phyloP scores from a whole-genome alignment of 2,888 invertebrate genomes.

The Synergus umbraculus region DNA sequence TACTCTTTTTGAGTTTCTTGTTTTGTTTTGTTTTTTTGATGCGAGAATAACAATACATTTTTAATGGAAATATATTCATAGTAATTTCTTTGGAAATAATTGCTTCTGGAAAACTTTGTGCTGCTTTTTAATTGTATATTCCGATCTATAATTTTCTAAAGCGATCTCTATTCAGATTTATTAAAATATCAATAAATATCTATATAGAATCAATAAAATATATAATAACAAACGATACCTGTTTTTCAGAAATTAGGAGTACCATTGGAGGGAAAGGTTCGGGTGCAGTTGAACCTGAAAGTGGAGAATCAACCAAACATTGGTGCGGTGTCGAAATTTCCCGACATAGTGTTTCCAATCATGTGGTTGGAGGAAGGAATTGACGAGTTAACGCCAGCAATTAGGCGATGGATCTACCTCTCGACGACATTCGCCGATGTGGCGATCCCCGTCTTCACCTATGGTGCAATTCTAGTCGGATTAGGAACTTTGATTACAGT shows the following conservation, averaged over 20 bases:
- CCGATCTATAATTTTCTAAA: too few relatives aligned
- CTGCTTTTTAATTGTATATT: too few relatives aligned
- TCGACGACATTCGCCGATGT: constrained; percentile 88
- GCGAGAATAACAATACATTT: background rate
- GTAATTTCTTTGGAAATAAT: too few relatives aligned
- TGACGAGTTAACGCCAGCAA: constrained; percentile 87
- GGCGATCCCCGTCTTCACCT: constrained; percentile 84
- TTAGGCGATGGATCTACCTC: constrained; percentile 88
- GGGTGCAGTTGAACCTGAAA: constrained; percentile 89
- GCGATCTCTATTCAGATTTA: too few relatives aligned
- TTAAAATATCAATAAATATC: background rate
- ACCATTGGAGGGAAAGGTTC: constrained; percentile 88
- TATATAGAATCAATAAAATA: too few relatives aligned
- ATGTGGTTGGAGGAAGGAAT: constrained; percentile 95
- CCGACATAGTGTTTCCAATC: constrained; percentile 89
- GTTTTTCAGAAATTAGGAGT: constrained; percentile 88
- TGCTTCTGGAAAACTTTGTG: too few relatives aligned
- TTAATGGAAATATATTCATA: background rate
- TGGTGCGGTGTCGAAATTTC: constrained; percentile 86
- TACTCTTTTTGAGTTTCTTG: background rate
- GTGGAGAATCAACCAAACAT: constrained; percentile 87
- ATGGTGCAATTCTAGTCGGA: constrained; percentile 86
- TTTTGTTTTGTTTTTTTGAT: background rate
- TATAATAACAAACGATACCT: background rate
- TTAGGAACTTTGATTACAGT: constrained; percentile 82